phyloP scores from a whole-genome alignment of 2,797 vertebrate genomes.

The Scyliorhinus canicula region DNA sequence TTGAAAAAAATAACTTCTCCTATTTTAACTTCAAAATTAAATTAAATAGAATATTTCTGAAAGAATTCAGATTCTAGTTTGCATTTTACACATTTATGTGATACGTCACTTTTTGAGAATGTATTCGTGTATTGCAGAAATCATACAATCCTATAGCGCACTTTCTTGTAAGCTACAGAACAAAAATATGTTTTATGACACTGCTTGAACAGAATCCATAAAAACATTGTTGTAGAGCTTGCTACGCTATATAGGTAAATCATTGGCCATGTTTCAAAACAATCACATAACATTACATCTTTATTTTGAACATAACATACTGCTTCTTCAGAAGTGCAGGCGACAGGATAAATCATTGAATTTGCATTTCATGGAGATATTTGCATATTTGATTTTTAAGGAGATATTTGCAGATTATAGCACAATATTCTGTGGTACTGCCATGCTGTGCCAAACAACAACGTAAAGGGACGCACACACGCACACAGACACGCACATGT shows the following conservation, averaged over 20 bases:
- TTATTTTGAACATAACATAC: too few relatives aligned
- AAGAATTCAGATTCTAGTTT: not conserved
- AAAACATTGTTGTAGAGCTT: not conserved
- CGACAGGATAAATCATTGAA: not conserved
- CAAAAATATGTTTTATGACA: not conserved
- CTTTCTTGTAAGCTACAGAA: not conserved
- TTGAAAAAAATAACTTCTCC: conserved; percentile 49
- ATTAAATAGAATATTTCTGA: not conserved
- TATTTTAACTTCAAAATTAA: conserved; percentile 38
- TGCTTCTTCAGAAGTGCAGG: not conserved
- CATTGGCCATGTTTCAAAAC: too few relatives aligned
- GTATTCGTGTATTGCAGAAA: not conserved
- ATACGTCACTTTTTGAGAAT: not conserved
- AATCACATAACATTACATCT: too few relatives aligned
- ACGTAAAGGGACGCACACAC: too few relatives aligned
- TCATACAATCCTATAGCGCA: not conserved
- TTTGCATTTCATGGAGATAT: not conserved
- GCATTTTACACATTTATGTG: not conserved
- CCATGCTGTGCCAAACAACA: not conserved
- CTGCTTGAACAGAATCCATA: not conserved
- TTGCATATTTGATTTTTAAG: not conserved
- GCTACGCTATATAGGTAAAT: too few relatives aligned
- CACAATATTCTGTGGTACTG: not conserved
- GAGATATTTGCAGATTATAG: not conserved
- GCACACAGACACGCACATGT: too few relatives aligned